phyloP scores from a whole-genome alignment of 2,888 invertebrate genomes.

The Folsomia candida region DNA sequence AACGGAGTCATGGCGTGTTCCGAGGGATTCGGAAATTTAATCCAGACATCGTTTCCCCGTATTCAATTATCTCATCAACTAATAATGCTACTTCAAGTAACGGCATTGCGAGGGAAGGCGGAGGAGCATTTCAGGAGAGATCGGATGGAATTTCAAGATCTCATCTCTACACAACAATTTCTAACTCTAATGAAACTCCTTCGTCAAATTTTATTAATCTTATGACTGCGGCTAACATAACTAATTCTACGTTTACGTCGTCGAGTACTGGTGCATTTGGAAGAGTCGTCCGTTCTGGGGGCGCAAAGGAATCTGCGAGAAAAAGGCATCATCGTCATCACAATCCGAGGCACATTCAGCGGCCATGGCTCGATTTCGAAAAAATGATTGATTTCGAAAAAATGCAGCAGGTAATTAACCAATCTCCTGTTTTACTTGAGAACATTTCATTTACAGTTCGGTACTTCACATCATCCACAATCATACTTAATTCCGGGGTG shows the following conservation, averaged over 20 bases:
- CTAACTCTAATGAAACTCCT: conserved; percentile 19
- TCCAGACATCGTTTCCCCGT: conserved; percentile 6
- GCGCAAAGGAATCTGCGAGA: conserved; percentile 55
- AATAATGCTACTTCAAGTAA: not conserved
- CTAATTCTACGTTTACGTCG: conserved; percentile 53
- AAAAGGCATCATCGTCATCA: conserved; percentile 61
- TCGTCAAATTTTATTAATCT: conserved; percentile 24
- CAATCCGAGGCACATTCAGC: conserved; percentile 64
- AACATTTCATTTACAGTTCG: not conserved
- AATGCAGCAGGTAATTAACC: conserved; percentile 82
- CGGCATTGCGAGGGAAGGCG: not conserved
- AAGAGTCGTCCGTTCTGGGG: conserved; percentile 28
- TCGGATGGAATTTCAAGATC: conserved; percentile 12
- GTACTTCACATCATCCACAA: too few relatives aligned
- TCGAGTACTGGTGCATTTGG: conserved; percentile 53
- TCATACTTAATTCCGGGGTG: not conserved
- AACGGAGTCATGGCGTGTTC: conserved; percentile 48
- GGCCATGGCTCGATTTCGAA: conserved; percentile 87
- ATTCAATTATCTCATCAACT: conserved; percentile 18
- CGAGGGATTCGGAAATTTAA: conserved; percentile 22
- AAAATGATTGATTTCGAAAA: conserved; percentile 59
- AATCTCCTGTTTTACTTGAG: not conserved
- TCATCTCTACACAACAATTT: conserved; percentile 10
- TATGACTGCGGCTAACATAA: conserved; percentile 27
- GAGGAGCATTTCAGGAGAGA: conserved; percentile 4